phyloP scores from a whole-genome alignment of 2,113 vertebrate species.

The Myiagra hebetior region DNA sequence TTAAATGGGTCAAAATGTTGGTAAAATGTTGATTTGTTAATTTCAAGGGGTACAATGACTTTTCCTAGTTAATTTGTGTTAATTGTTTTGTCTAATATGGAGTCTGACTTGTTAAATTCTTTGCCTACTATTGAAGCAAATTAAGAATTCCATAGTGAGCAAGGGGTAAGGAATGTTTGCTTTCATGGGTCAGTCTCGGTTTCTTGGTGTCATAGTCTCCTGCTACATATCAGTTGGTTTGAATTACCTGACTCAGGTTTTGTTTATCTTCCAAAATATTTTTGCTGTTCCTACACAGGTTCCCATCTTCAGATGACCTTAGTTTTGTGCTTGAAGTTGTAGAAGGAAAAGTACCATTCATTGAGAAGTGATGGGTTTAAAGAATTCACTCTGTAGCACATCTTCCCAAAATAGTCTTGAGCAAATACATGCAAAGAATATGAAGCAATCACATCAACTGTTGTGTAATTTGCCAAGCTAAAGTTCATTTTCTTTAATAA shows the following conservation, averaged over 20 bases:
- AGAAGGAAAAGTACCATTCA: background rate
- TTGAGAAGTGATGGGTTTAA: background rate
- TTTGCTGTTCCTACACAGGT: background rate
- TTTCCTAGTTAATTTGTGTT: background rate
- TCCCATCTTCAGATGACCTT: background rate
- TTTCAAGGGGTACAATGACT: background rate
- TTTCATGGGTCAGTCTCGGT: background rate
- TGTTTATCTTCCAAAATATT: background rate
- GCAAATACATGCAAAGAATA: background rate
- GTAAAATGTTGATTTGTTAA: background rate
- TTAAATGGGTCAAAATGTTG: background rate
- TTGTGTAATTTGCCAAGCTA: background rate
- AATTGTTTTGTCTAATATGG: background rate
- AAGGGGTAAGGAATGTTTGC: constrained; percentile 30
- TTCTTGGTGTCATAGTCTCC: background rate
- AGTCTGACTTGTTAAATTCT: background rate
- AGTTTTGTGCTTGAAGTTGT: background rate
- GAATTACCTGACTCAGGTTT: background rate
- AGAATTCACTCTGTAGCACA: background rate
- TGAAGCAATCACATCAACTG: background rate
- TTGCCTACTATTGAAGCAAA: background rate
- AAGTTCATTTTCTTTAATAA: background rate
- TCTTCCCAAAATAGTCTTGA: background rate
- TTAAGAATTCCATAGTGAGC: background rate
- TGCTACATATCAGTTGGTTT: background rate